phyloP scores from a whole-genome alignment of 2,888 invertebrate genomes.

The Girardia tigrina region DNA sequence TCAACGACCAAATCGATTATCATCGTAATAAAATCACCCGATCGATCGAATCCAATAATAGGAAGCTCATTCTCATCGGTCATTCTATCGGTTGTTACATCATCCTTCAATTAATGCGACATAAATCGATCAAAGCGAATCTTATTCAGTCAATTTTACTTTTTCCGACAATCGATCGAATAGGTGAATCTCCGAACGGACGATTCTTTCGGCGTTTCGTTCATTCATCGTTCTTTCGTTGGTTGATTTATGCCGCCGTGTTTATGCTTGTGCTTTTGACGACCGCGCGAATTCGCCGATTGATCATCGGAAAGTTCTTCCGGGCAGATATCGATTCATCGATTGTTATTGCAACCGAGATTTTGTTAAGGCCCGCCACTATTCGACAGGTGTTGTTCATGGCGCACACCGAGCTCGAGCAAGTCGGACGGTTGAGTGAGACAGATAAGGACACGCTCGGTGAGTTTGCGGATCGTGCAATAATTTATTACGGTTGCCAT shows the following conservation, averaged over 20 bases:
- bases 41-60: conserved; percentile 42
- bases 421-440: conserved; percentile 54
- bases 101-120: conserved; percentile 54
- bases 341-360: conserved; percentile 2
- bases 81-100: conserved; percentile 83
- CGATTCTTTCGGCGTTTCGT: conserved; percentile 43
- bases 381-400: conserved; percentile 42
- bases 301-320: neutral
- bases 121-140: conserved; percentile 40
- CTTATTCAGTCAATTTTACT: conserved; percentile 56
- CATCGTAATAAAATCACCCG: neutral
- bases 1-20: conserved; percentile 31
- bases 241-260: neutral
- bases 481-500: conserved; percentile 64
- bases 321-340: neutral
- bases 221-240: neutral
- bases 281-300: neutral
- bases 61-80: conserved; percentile 64
- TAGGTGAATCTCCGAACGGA: conserved; percentile 65
- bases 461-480: conserved; percentile 57
- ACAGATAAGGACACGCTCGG: conserved; percentile 58
- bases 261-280: neutral
- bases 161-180: conserved; percentile 73
- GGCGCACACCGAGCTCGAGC: conserved; percentile 61
- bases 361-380: conserved; percentile 15